A percentile compares a stretch with the other conserved stretches of the same genome.
phyloP scores from a whole-genome alignment of 2,113 vertebrate genomes.

The Caracal caracal region DNA sequence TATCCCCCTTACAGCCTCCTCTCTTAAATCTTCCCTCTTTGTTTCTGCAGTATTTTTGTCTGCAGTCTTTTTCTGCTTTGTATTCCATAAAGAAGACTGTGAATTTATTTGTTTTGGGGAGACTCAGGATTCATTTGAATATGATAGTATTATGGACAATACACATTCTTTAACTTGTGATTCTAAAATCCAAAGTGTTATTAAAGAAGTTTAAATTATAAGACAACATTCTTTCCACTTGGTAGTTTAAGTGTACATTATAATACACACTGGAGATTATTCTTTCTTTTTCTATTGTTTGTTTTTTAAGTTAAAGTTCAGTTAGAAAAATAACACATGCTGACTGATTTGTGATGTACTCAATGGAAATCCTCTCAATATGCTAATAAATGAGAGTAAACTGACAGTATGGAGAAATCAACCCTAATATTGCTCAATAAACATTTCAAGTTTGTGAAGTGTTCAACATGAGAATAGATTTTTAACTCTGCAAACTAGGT shows the following conservation, averaged over 20 bases:
- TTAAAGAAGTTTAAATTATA: neutral
- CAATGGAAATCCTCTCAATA: neutral
- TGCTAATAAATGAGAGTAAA: slow-evolving; percentile 2
- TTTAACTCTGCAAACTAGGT: slow-evolving; percentile 55
- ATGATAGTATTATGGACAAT: neutral
- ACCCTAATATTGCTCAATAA: slow-evolving; percentile 24
- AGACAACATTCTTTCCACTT: neutral
- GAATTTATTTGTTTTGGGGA: neutral
- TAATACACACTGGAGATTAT: neutral
- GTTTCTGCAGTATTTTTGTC: neutral
- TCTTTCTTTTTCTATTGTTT: neutral
- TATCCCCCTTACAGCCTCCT: neutral
- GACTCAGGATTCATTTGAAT: neutral
- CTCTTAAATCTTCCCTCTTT: neutral
- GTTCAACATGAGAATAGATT: slow-evolving; percentile 48
- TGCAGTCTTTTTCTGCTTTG: neutral
- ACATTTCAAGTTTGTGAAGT: slow-evolving; percentile 17
- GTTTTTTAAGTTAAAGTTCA: neutral
- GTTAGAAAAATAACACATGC: neutral
- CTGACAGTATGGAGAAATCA: slow-evolving; percentile 9
- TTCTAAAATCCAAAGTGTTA: slow-evolving; percentile 48
- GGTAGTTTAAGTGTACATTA: neutral
- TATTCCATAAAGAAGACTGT: neutral
- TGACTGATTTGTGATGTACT: neutral
- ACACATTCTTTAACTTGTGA: neutral